Evolutionary conservation across 1,140 invertebrate genomes (phyloP), one percentile per base, ranked within the genome.

Genomic region (Sitobion miscanthi): DNA sequence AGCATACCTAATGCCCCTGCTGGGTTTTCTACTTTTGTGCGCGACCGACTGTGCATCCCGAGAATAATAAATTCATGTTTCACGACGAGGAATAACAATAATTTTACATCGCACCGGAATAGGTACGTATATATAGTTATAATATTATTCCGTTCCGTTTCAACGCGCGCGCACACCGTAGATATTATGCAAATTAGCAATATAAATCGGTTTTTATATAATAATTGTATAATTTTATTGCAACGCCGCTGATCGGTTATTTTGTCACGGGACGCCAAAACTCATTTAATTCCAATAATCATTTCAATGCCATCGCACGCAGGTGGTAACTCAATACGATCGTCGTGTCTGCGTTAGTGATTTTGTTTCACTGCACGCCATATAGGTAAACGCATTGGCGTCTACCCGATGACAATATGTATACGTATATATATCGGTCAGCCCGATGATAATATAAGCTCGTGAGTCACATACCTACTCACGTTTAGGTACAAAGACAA

Each of bases 271-370:
- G 11, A 87, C 35, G 42, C 25, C 45, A 30, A n/a, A 30, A 88
- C 47, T 21, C 86, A 20, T 88, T 87, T 47, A 47, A 88, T 88
- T 88, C n/a, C 47, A 49, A 52, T 88, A 52, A 52, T 88, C 30
- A 35, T 88, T 88, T 52, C 47, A 52, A 88, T 88, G 86, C 86
- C 88, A 52, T 52, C 49, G 35, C 35, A 57, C 14, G 88, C 88
- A 62, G 54, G 88, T 62, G 88, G 88, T 62, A 62, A 90, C 42
- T 62, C 38, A 23, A 90, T 62, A 42, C 20, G 49, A 54, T 23
- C 7, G 30, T 42, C 45, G 47, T 20, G 86, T 62, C 54, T 38
- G 54, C 52, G 6, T 88, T 88, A 23, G 86, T 88, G 86, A 49
- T 88, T 88, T 88, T 42, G 38, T 85, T 45, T 42, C 35, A 23